A percentile compares a stretch with the other conserved stretches of the same genome.
Evolutionary conservation across 1,140 invertebrate species (phyloP).

Genomic region (Bradysia coprophila): DNA sequence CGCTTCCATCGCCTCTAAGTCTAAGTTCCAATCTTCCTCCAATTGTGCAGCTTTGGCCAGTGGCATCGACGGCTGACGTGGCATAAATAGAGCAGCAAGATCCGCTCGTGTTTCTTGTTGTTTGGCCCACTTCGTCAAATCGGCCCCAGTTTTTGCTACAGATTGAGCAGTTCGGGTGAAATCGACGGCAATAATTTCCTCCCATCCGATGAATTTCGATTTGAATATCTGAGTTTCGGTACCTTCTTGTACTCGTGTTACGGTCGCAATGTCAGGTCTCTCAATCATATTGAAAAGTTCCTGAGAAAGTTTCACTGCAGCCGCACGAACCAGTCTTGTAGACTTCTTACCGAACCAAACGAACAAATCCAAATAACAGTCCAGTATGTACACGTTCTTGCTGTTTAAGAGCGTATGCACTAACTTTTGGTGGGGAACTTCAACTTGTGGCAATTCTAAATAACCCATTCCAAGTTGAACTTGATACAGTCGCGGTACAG

Average conservation of each 20-base stretch:
- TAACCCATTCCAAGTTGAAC: conserved; percentile 96
- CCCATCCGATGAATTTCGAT: conserved; percentile 94
- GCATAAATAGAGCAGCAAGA: conserved; percentile 87
- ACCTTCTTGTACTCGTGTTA: conserved; percentile 76
- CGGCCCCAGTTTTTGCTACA: conserved; percentile 87
- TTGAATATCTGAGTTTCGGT: conserved; percentile 84
- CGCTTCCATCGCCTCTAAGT: conserved; percentile 90
- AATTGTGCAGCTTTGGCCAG: conserved; percentile 73
- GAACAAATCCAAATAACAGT: conserved; percentile 92
- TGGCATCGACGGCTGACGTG: conserved; percentile 76
- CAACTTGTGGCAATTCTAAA: conserved; percentile 91
- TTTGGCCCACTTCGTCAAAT: conserved; percentile 83
- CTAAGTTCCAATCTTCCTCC: conserved; percentile 90
- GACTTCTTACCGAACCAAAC: conserved; percentile 99
- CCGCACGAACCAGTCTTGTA: conserved; percentile 84
- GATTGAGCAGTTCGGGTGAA: conserved; percentile 97
- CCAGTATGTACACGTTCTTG: conserved; percentile 93
- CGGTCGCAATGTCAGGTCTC: conserved; percentile 70
- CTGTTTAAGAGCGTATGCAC: conserved; percentile 63
- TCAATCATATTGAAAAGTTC: conserved; percentile 88
- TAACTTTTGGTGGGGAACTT: conserved; percentile 58
- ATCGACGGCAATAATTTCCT: conserved; percentile 97
- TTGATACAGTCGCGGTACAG: conserved; percentile 74
- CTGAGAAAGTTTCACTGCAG: conserved; percentile 88
- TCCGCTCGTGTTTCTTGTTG: conserved; percentile 81